A percentile compares a stretch with the other conserved stretches of the same genome.
These are phyloP conservation scores for Beroe ovata DNA, from an alignment of 37 sponge, comb jelly and placozoan species.

Conservation along the genomic window DNA sequence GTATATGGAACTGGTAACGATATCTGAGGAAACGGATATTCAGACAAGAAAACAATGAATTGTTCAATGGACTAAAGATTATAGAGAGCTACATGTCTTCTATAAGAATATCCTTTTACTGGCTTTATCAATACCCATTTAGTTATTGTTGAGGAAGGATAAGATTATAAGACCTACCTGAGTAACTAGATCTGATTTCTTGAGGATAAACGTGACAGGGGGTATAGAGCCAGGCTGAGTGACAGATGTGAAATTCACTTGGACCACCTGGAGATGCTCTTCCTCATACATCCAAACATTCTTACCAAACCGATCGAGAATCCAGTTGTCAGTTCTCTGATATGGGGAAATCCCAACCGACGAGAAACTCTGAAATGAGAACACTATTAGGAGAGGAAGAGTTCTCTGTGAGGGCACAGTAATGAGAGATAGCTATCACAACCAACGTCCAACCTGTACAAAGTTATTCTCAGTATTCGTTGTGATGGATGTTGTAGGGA, in stretches of 20 bases:
- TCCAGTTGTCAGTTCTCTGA: background rate
- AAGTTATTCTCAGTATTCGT: background rate
- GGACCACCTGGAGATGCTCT: background rate
- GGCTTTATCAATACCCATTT: background rate
- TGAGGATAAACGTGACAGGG: background rate
- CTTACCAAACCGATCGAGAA: background rate
- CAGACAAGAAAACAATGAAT: too few relatives aligned
- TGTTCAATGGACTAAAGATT: too few relatives aligned
- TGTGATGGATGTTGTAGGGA: background rate
- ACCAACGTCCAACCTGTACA: background rate
- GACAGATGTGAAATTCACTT: background rate
- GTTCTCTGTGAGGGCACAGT: too few relatives aligned
- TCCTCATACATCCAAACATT: slow-evolving; percentile 26
- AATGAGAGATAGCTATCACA: too few relatives aligned
- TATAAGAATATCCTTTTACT: background rate
- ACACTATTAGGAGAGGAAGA: too few relatives aligned
- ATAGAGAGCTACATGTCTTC: too few relatives aligned
- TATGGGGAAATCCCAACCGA: too few relatives aligned
- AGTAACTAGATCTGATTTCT: slow-evolving; percentile 7
- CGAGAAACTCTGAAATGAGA: too few relatives aligned
- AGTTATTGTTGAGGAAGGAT: background rate
- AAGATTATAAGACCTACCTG: background rate
- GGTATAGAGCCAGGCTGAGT: background rate
- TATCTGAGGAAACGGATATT: too few relatives aligned
- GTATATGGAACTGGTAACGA: background rate